A percentile compares a stretch with the other conserved stretches of the same genome.
Evolutionary conservation across 35 echinoderm and acorn worm species (phyloP).

Genomic region (Apostichopus japonicus): DNA sequence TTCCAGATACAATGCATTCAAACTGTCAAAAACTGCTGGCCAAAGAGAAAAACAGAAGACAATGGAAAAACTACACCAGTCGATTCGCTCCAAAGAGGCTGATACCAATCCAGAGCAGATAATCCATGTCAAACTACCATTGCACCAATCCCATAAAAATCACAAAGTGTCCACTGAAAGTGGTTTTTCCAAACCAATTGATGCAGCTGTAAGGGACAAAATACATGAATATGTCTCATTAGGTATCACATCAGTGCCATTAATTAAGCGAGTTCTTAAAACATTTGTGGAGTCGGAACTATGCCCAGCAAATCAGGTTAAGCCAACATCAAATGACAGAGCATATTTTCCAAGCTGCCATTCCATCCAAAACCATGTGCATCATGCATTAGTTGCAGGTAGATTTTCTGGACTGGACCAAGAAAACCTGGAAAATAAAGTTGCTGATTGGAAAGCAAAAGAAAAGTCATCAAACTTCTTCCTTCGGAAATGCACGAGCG

Average conservation of each 20-base stretch:
- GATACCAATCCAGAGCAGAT: neutral
- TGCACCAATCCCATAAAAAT: neutral
- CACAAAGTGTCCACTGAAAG: neutral
- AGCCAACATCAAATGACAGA: neutral
- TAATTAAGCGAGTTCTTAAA: neutral
- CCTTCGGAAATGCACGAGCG: neutral
- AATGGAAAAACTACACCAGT: neutral
- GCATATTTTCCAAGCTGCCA: neutral
- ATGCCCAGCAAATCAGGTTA: neutral
- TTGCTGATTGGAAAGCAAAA: neutral
- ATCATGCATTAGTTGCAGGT: neutral
- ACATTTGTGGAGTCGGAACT: neutral
- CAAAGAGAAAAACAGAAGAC: neutral
- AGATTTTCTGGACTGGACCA: neutral
- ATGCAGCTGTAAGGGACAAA: neutral
- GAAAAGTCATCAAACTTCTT: neutral
- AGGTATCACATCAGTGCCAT: neutral
- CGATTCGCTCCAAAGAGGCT: neutral
- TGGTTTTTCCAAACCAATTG: neutral
- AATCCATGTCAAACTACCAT: slow-evolving; percentile 3
- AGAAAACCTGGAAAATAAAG: neutral
- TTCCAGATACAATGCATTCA: neutral
- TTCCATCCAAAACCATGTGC: neutral
- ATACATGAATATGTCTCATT: neutral
- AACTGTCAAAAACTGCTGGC: neutral